Base-by-base conservation (phyloP, 2,888 invertebrate genomes). In the Steinernema carpocapsae region DNA sequence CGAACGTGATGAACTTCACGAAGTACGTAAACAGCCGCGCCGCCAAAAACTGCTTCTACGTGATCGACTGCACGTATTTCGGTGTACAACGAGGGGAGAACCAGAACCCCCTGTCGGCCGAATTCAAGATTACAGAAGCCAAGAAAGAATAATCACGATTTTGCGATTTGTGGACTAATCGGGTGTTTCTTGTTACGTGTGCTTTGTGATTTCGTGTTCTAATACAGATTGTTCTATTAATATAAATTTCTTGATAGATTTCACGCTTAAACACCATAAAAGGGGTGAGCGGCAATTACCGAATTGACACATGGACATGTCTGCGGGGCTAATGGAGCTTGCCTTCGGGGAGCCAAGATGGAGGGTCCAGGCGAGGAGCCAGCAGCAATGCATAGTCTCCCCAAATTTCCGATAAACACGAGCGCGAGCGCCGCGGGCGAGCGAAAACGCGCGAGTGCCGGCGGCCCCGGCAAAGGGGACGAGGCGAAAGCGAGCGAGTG, bases 1-100 rank as follows among this genome's bases (percentile, higher is more conserved):
- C 84, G 0, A 82, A 82, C 14, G 83, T 85, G 17, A 70, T 83
- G 14, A 81, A 81, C n/a, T 85, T 85, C 75, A 75, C 80, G n/a
- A 85, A 85, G 73, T 85, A 80, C 73, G 77, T 81, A 10, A 85
- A 83, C 74, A 76, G 74, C 71, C 70, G 73, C 19, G 75, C 82
- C 12, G 52, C 77, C 14, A 78, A 78, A 24, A 59, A 74, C n/a
- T 56, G 19, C 37, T 80, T 72, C 71, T 80, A 75, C 73, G 74
- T 76, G 12, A 32, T 80, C 0, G 72, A 74, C 32, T 76, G 76
- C 45, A 72, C 79, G 14, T 80, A 75, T 70, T 80, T 78, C 52
- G 82, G 82, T 17, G 45, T 74, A 14, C 73, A 32, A 32, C 17
- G 14, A 6, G 64, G 64, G 4, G 14, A 10, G 2, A 32, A 22